Evolutionary conservation across 2,888 invertebrate genomes (phyloP), one percentile per base, ranked within the genome.

Genomic region (Rotaria magnacalcarata): DNA sequence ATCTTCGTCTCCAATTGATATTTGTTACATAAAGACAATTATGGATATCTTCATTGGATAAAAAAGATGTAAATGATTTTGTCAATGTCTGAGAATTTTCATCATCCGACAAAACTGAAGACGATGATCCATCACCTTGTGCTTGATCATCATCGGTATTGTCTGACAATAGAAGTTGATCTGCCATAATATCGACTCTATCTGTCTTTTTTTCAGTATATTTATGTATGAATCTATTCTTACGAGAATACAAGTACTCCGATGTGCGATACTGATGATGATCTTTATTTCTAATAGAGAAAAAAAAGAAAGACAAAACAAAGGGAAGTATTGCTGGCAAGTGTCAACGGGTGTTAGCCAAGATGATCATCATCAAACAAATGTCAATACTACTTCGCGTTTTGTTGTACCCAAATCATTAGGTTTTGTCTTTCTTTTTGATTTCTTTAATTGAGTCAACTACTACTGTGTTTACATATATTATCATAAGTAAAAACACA

Each of bases 101-200:
- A 27, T 67, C 67, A 19, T 67, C 67, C 3, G 67, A 67, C 34
- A 5, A 34, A 34, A 67, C 34, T 67, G 67, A 67, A 41, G 67
- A 67, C 1, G 34, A 67, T 67, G 67, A 67, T 67, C 67, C 67
- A 67, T 67, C 67, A 67, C 67, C 67, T 67, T 67, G 67, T 34
- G 67, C 67, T 67, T 67, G 67, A 67, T 67, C 67, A 67, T 67
- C 67, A 41, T 67, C 67, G 7, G 67, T 67, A 67, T 67, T 67
- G 67, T 67, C 67, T 67, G 67, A 67, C 67, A 19, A 19, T 5
- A 67, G 27, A 34, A 67, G 67, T 41, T 19, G 67, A 67, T 67
- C 67, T 34, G 34, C 67, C 67, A 67, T 67, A 67, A 67, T 67
- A 67, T 67, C 34, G 19, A 41, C 41, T 67, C 34, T 27, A 67